phyloP scores from a whole-genome alignment of 2,888 invertebrate species.

The Eretmocerus hayati region DNA sequence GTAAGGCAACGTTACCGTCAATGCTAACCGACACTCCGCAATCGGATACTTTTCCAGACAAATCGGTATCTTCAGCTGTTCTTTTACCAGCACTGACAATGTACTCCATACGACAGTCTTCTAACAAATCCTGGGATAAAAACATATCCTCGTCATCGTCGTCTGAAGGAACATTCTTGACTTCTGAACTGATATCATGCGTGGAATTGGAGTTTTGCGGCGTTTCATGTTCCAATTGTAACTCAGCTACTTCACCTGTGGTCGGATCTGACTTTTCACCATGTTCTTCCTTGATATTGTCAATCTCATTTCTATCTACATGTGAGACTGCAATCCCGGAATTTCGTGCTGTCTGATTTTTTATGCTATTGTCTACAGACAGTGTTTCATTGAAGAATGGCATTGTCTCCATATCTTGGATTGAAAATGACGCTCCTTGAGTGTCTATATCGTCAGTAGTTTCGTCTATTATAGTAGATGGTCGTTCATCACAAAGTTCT shows the following conservation, averaged over 20 bases:
- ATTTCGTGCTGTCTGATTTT: neutral
- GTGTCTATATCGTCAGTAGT: constrained; percentile 13
- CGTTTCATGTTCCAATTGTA: too few species aligned
- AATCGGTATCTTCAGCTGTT: neutral
- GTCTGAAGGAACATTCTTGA: too few species aligned
- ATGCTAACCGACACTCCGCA: neutral
- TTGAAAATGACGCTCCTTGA: neutral
- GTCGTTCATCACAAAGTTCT: neutral
- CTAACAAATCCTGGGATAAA: constrained; percentile 17
- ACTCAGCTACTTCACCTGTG: neutral
- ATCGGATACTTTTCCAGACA: neutral
- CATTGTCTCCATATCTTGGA: constrained; percentile 3
- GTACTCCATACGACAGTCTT: constrained; percentile 12
- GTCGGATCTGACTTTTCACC: neutral
- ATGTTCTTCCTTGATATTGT: neutral
- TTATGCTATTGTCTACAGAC: constrained; percentile 6
- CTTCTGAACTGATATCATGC: too few species aligned
- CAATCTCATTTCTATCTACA: neutral
- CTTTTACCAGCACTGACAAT: neutral
- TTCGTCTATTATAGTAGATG: neutral
- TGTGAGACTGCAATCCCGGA: too few species aligned
- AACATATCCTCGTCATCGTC: constrained; percentile 16
- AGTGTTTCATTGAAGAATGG: neutral
- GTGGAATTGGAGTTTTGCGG: too few species aligned
- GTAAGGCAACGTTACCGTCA: too few species aligned